Evolutionary conservation across 2,888 invertebrate species (phyloP).

Genomic region (Pollenia labialis): DNA sequence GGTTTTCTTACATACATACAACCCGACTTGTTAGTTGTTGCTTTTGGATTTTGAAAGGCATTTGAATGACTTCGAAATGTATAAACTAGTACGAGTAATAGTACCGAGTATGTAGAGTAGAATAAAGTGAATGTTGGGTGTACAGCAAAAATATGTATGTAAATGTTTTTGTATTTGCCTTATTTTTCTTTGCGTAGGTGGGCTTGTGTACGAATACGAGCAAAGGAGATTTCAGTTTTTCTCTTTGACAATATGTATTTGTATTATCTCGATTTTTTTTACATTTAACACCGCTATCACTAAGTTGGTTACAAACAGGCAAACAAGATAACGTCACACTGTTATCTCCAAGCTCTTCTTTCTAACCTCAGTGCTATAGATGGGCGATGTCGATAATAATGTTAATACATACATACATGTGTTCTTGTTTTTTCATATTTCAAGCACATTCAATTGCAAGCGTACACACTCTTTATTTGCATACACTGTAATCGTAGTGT

Average conservation of each 20-base stretch:
- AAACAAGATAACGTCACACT: neutral
- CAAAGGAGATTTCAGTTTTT: constrained; percentile 21
- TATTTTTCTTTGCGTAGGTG: constrained; percentile 57
- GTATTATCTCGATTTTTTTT: constrained; percentile 1
- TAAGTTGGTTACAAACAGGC: neutral
- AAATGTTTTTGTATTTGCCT: constrained; percentile 2
- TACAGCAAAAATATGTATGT: neutral
- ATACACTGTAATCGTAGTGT: constrained; percentile 9
- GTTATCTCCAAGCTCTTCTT: neutral
- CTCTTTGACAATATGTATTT: constrained; percentile 25
- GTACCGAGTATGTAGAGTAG: constrained; percentile 10
- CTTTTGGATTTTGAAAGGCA: constrained; percentile 70
- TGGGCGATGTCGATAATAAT: constrained; percentile 33
- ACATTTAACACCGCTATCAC: constrained; percentile 2
- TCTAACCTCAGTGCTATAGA: neutral
- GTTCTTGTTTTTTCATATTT: constrained; percentile 30
- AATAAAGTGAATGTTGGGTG: constrained; percentile 42
- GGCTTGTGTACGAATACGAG: constrained; percentile 39
- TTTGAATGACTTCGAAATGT: constrained; percentile 69
- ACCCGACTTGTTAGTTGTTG: constrained; percentile 48
- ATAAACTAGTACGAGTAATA: neutral
- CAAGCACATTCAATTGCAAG: constrained; percentile 9
- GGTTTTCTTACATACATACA: constrained; percentile 35
- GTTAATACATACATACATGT: neutral
- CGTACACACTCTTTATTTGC: constrained; percentile 21